Percentiles rank a stretch among this genome's conserved stretches.
Conservation (phyloP, 2,113 vertebrate species). For the Arvicanthis niloticus region DNA sequence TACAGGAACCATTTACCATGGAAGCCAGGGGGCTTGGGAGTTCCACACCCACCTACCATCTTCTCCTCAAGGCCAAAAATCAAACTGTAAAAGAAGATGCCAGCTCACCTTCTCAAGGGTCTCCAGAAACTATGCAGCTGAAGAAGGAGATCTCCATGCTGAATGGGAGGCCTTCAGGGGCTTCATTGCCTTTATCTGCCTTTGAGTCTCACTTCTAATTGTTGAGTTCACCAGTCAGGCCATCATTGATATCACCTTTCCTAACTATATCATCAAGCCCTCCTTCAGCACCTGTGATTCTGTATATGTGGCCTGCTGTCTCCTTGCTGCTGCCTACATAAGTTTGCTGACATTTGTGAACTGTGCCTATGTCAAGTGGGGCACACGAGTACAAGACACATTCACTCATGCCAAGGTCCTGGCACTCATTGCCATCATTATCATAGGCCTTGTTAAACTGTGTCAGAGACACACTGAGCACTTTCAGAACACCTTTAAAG, state of each 20-base stretch:
- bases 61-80: conserved; percentile 76
- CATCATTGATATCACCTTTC: conserved; percentile 97
- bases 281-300: conserved; percentile 95
- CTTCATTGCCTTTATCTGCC: conserved; percentile 96
- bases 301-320: conserved; percentile 91
- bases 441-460: too few species aligned
- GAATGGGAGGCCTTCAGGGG: conserved; percentile 97
- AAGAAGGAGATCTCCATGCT: conserved; percentile 97
- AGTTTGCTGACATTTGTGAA: too few species aligned
- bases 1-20: conserved; percentile 80
- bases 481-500: conserved; percentile 93
- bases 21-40: conserved; percentile 81
- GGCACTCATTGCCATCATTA: too few species aligned
- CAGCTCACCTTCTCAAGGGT: conserved; percentile 36
- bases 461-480: conserved; percentile 85
- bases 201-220: conserved; percentile 96
- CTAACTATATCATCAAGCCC: conserved; percentile 97
- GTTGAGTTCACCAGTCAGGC: conserved; percentile 97
- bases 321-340: conserved; percentile 95
- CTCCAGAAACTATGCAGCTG: conserved; percentile 90
- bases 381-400: too few species aligned
- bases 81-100: conserved; percentile 64
- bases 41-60: conserved; percentile 80
- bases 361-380: too few species aligned
- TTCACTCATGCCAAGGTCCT: too few species aligned